These are phyloP conservation scores for Pantherophis vulpinus DNA, from an alignment of 2,797 vertebrate species.

Conservation along the genomic window DNA sequence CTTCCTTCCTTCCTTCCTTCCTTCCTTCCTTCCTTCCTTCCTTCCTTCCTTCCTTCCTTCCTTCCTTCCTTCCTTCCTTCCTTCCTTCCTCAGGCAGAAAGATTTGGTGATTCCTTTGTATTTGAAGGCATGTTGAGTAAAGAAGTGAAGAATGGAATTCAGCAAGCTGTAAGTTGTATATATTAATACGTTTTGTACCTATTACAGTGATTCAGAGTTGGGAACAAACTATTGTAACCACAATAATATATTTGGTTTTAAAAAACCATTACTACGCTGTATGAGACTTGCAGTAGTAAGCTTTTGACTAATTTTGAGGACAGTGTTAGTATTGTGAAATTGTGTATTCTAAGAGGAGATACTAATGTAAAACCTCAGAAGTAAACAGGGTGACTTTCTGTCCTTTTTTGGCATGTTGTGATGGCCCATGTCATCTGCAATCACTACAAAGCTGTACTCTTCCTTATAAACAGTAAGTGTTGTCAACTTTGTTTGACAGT, in stretches of 20 bases:
- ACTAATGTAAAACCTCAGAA: neutral
- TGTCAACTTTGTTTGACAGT: neutral
- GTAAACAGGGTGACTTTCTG: neutral
- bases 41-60: neutral
- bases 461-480: neutral
- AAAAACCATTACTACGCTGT: neutral
- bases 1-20: neutral
- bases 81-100: slow-evolving; percentile 81
- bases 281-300: neutral
- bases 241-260: neutral
- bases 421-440: neutral
- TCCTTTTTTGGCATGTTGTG: neutral
- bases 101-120: slow-evolving; percentile 94
- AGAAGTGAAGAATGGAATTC: slow-evolving; percentile 70
- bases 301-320: neutral
- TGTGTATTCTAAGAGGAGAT: neutral
- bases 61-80: neutral
- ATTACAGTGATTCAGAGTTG: neutral
- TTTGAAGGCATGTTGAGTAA: slow-evolving; percentile 92
- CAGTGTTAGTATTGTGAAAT: neutral
- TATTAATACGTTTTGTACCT: neutral
- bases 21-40: neutral
- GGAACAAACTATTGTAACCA: fast-evolving
- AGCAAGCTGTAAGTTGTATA: slow-evolving; percentile 75
- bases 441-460: neutral